phyloP scores from a whole-genome alignment of 2,113 vertebrate species.

The Petaurus breviceps region DNA sequence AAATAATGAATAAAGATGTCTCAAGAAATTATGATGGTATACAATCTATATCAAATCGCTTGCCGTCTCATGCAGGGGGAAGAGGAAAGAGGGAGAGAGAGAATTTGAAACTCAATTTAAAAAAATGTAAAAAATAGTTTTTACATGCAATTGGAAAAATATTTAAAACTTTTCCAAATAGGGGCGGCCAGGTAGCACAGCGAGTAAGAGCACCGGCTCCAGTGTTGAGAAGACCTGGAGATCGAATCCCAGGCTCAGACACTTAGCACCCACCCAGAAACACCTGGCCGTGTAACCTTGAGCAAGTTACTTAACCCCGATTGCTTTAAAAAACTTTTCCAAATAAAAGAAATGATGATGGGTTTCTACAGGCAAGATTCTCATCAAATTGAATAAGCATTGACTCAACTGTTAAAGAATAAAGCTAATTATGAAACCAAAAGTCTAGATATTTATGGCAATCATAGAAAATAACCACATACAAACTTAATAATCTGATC shows the following conservation, averaged over 20 bases:
- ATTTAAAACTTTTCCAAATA: not conserved
- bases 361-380: constrained; percentile 7
- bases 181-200: no score
- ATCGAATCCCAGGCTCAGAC: no score
- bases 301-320: no score
- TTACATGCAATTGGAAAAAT: not conserved
- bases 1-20: not conserved
- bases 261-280: no score
- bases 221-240: no score
- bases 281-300: no score
- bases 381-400: constrained; percentile 16
- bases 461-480: not conserved
- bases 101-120: not conserved
- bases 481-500: not conserved
- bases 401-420: constrained; percentile 38
- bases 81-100: not conserved
- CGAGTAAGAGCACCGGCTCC: no score
- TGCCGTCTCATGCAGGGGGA: not conserved
- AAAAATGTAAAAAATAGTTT: not conserved
- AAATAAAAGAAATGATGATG: no score
- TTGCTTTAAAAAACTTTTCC: not conserved
- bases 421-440: constrained; percentile 35
- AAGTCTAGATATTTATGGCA: constrained; percentile 2
- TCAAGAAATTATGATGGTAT: not conserved
- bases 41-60: not conserved